Base-by-base conservation (phyloP, 2,113 vertebrate genomes). In the Nycticebus coucang region DNA sequence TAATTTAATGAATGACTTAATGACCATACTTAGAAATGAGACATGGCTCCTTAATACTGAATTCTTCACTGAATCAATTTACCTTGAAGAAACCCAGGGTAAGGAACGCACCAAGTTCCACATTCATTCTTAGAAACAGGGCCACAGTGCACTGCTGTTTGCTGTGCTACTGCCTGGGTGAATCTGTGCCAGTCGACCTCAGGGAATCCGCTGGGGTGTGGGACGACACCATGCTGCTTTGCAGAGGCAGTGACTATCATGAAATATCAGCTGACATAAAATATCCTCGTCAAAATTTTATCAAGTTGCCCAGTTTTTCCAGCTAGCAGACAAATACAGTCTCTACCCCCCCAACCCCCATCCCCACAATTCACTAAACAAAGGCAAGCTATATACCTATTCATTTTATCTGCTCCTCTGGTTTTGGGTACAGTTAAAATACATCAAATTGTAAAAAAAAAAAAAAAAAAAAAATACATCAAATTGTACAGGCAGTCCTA, bases 1-100 rank as follows among this genome's bases (percentile, higher is more conserved):
- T 71, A 88, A 84, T 84, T 17, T 68, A 82, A 74, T 80, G 35
- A 93, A 64, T 87, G 74, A 60, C 8, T 79, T 72, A 89, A 87
- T 66, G 55, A 72, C 10, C 37, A 89, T 7, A 74, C 50, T 92
- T 69, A 59, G n/a, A 15, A 93, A 83, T 5, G 72, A 95, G 35
- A 62, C 50, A 53, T 68, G 60, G 3, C 11, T 87, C 41, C 85
- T 68, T 87, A 71, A 41, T 75, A 85, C 3, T 74, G 41, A 60
- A 41, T 79, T 71, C 17, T n/a, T 74, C 24, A 64, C 69, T 91
- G 78, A 92, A 90, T 89, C 11, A 92, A 80, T 79, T 69, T 18
- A 94, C 13, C 59, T 75, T 82, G 37, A 88, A 85, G 35, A 93
- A 87, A 28, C 35, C 33, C 33, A 71, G 80, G 14, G 30, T 62